Evolutionary conservation across 2,797 vertebrate genomes (phyloP), one percentile per base, ranked within the genome.

Genomic region (Phoxinus dragarum): DNA sequence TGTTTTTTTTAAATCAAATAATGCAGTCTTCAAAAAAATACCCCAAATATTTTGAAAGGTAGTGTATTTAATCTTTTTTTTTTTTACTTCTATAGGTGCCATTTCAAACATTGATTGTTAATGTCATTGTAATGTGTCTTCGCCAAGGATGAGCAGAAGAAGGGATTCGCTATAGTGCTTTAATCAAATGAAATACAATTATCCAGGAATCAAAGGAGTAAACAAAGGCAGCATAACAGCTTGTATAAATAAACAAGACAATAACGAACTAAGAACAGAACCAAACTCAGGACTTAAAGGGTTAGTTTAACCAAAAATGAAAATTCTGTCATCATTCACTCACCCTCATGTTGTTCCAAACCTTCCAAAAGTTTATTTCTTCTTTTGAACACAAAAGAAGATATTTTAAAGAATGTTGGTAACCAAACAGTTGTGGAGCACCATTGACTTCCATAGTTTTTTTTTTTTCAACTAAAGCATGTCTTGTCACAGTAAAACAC

Each of bases 401-500:
- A 49, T 49, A 49, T 49, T 49, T 49, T 49, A 49, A 16, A 49
- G 47, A 49, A 14, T 49, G 14, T 49, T 49, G 47, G 47, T 16
- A 49, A 49, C 47, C 12, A 49, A 49, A 16, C 47, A 14, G 44
- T 47, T 47, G 44, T 1, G 12, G 12, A 47, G 44, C 12, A 47
- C 44, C 44, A 47, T 47, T 47, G 44, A 47, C 12, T 16, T 49
- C 11, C 12, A 47, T 47, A 47, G 44, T 12, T 12, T 14, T 4
- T 42, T 14, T 14, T 16, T 47, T 49, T 49, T 49, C 5, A 16
- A 12, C 47, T 16, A 49, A 52, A 64, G n/a, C 40, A 49, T 80
- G 74, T 74, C 12, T 47, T 82, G 44, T 56, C 44, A 64, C 31
- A 68, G 61, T 42, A 40, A 82, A 66, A 44, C 7, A 68, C 7